phyloP scores from a whole-genome alignment of 2,797 vertebrate genomes.

The Scarus forsteni region DNA sequence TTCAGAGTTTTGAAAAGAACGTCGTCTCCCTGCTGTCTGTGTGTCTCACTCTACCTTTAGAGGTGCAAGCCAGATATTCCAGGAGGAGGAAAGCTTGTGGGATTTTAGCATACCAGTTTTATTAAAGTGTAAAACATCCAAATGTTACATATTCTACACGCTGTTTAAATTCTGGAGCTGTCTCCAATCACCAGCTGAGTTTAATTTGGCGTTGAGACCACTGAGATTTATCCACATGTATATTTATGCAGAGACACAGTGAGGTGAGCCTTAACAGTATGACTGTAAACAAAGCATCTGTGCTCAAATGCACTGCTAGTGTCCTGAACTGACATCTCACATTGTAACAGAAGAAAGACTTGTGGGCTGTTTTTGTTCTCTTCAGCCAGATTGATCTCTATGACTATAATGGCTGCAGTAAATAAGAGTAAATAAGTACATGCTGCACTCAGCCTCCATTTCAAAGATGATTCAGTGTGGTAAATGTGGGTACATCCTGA shows the following conservation, averaged over 20 bases:
- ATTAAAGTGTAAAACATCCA: conserved; percentile 8
- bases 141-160: conserved; percentile 3
- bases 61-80: conserved; percentile 20
- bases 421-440: too few species aligned
- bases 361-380: too few species aligned
- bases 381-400: too few species aligned
- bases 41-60: conserved; percentile 1
- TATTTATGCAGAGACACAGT: background rate
- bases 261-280: background rate
- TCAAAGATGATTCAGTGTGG: too few species aligned
- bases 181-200: conserved; percentile 1
- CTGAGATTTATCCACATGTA: background rate
- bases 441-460: too few species aligned
- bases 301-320: too few species aligned
- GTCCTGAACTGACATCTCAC: too few species aligned
- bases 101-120: conserved; percentile 10
- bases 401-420: too few species aligned
- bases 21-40: conserved; percentile 24
- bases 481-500: too few species aligned
- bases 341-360: too few species aligned
- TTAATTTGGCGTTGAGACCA: background rate
- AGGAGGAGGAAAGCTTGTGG: background rate
- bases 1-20: conserved; percentile 5
- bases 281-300: background rate
- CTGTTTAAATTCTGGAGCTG: background rate